phyloP scores from a whole-genome alignment of 2,113 vertebrate genomes.

The Colistium nudipinnis region DNA sequence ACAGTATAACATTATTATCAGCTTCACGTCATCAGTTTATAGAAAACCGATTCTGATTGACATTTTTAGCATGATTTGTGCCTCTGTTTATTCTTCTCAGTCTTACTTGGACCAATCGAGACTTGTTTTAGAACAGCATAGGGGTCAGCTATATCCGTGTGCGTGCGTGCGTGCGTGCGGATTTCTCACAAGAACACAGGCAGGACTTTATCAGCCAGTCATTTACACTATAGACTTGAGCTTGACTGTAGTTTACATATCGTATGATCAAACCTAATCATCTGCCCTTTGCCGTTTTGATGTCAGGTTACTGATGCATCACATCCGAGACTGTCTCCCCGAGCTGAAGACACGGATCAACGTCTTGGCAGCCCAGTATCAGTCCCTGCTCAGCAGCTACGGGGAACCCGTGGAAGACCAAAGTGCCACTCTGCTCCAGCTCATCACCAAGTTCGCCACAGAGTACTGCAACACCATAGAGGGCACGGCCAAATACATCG shows the following conservation, averaged over 20 bases:
- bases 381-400: conserved; percentile 95
- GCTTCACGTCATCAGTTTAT: too few relatives aligned
- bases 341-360: conserved; percentile 98
- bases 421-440: conserved; percentile 96
- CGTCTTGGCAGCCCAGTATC: conserved; percentile 96
- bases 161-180: too few relatives aligned
- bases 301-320: conserved; percentile 95
- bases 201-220: conserved; percentile 1
- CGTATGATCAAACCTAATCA: background rate
- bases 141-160: too few relatives aligned
- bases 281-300: conserved; percentile 37
- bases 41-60: too few relatives aligned
- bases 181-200: background rate
- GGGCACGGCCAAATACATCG: conserved; percentile 99
- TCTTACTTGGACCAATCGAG: background rate
- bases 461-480: conserved; percentile 99
- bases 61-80: too few relatives aligned
- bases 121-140: too few relatives aligned
- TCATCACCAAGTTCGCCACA: conserved; percentile 98
- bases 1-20: too few relatives aligned
- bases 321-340: conserved; percentile 97
- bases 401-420: conserved; percentile 97
- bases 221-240: background rate
- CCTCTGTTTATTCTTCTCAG: background rate
- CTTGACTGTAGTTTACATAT: background rate